Percentiles rank a stretch among this genome's conserved stretches.
Conservation (phyloP, 1,140 invertebrate genomes). For the Andricus grossulariae region DNA sequence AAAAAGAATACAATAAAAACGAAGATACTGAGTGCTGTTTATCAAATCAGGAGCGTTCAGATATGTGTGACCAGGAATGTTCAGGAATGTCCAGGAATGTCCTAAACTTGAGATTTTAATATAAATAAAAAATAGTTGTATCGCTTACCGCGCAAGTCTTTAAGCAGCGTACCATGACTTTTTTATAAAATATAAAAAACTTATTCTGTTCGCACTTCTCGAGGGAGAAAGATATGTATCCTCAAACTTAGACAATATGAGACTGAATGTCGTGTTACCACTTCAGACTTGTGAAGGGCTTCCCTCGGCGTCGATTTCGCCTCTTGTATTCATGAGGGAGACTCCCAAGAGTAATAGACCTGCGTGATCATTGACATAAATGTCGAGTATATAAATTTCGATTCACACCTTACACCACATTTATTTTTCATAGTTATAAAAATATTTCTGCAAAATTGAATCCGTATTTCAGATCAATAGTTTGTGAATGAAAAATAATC, state of each 20-base stretch:
- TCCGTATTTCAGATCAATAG: too few species aligned
- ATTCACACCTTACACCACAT: neutral
- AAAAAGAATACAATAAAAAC: too few species aligned
- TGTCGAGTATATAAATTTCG: neutral
- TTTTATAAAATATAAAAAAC: neutral
- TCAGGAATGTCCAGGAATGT: too few species aligned
- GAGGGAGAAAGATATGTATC: neutral
- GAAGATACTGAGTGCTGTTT: too few species aligned
- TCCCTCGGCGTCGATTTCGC: conserved; percentile 3
- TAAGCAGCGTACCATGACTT: neutral
- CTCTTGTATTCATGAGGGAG: conserved; percentile 3
- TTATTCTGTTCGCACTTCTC: neutral
- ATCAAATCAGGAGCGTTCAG: too few species aligned
- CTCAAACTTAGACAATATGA: conserved; percentile 19
- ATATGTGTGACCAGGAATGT: too few species aligned
- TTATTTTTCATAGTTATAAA: neutral
- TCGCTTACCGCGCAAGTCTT: neutral
- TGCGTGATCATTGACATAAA: neutral
- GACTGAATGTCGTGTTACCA: conserved; percentile 18
- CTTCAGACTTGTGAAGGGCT: conserved; percentile 10
- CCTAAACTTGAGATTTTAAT: too few species aligned
- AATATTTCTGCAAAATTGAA: too few species aligned
- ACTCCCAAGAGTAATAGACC: neutral
- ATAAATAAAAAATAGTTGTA: neutral
- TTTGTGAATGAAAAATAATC: too few species aligned